A percentile compares a stretch with the other conserved stretches of the same genome.
Conservation (phyloP, 2,797 vertebrate genomes). For the Erethizon dorsatum region DNA sequence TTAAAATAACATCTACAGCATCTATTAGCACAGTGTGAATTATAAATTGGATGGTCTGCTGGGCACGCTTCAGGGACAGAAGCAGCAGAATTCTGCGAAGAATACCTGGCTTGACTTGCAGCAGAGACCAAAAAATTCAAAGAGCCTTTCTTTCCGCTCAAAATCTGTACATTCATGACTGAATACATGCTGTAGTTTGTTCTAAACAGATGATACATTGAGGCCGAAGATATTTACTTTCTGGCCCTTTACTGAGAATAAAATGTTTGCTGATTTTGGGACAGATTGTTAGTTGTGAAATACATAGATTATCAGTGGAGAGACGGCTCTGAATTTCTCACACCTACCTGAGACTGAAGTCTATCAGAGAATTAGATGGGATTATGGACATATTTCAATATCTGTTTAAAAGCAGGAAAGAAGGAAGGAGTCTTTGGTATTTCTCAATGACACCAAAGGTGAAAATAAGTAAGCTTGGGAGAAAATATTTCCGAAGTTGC, state of each 20-base stretch:
- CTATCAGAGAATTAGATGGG: background rate
- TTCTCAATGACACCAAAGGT: background rate
- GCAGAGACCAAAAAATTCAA: background rate
- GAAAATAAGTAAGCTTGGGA: conserved; percentile 34
- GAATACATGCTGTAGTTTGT: background rate
- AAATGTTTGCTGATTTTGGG: background rate
- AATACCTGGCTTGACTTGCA: background rate
- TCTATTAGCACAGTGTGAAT: background rate
- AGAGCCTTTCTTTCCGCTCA: background rate
- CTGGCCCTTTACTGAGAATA: background rate
- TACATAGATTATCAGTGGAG: background rate
- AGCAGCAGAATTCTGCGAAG: background rate
- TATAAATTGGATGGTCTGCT: background rate
- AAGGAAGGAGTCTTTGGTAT: background rate
- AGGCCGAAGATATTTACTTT: background rate
- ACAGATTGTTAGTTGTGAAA: background rate
- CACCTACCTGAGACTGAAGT: background rate
- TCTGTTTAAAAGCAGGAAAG: background rate
- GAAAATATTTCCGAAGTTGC: background rate
- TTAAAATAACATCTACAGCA: background rate
- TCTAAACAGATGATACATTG: background rate
- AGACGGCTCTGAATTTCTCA: background rate
- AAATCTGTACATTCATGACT: background rate
- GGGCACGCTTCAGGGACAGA: background rate
- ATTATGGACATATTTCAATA: background rate